Evolutionary conservation across 2,888 invertebrate species (phyloP).

Genomic region (Drosophila meridiana): DNA sequence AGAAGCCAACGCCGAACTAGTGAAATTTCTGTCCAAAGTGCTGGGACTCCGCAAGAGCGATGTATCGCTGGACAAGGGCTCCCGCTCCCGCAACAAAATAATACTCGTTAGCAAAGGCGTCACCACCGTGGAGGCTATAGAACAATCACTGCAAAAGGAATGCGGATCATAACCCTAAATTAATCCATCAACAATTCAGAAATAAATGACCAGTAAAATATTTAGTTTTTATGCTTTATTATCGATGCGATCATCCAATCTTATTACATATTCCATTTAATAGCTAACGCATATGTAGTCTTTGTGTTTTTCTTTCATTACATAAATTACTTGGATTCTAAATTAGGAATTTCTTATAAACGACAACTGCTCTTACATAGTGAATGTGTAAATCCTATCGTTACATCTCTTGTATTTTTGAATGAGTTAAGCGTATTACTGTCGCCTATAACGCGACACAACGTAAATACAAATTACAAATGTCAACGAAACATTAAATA

Average conservation of each 20-base stretch:
- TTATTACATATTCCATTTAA: slow-evolving; percentile 58
- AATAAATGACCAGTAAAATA: slow-evolving; percentile 27
- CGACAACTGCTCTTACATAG: slow-evolving; percentile 65
- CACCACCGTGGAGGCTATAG: slow-evolving; percentile 85
- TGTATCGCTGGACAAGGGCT: slow-evolving; percentile 88
- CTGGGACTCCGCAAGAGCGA: slow-evolving; percentile 90
- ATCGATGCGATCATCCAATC: slow-evolving; percentile 68
- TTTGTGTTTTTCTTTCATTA: slow-evolving; percentile 55
- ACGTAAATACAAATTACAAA: slow-evolving; percentile 49
- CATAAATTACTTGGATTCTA: slow-evolving; percentile 73
- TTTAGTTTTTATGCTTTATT: slow-evolving; percentile 49
- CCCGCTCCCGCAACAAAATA: slow-evolving; percentile 87
- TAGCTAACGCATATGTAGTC: slow-evolving; percentile 63
- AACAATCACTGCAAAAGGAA: slow-evolving; percentile 85
- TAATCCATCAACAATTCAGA: too few species aligned
- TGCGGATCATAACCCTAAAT: slow-evolving; percentile 48
- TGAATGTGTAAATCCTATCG: slow-evolving; percentile 53
- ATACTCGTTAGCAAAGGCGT: slow-evolving; percentile 85
- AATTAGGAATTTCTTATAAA: slow-evolving; percentile 68
- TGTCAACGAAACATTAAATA: slow-evolving; percentile 50
- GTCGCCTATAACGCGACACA: slow-evolving; percentile 74
- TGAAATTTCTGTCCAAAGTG: slow-evolving; percentile 90
- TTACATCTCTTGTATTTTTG: slow-evolving; percentile 28
- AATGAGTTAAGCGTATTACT: slow-evolving; percentile 58
- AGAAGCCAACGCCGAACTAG: slow-evolving; percentile 91